Evolutionary conservation across 2,888 invertebrate species (phyloP), one percentile per base, ranked within the genome.

Genomic region (Augochlorella aurata): DNA sequence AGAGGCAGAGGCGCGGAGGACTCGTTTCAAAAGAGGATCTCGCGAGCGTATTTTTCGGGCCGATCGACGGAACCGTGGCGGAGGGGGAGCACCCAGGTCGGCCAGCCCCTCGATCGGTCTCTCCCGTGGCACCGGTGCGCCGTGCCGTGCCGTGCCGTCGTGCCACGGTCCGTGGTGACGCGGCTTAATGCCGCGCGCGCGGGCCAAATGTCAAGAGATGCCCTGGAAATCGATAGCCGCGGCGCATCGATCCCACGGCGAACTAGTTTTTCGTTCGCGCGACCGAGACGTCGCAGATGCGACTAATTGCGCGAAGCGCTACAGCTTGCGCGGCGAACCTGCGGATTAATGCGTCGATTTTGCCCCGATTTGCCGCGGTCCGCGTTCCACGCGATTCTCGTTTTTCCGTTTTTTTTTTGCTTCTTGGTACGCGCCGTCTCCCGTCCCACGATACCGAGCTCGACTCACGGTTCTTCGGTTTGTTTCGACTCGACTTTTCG

Each of bases 181-280:
- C 73, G 74, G 24, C 54, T 79, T 72, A 76, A 79, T 67, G 73
- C 50, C 70, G n/a, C 65, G 65, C 63, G 63, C 63, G 68, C 74
- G 79, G 67, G 70, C 78, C 74, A 71, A 77, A 80, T 73, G 70
- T 72, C 72, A 67, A 74, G 76, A 75, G 44, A 61, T 52, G 52
- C 61, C 77, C 77, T 70, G 79, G 67, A 67, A 72, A 83, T 84
- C 83, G 83, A 84, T 84, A 84, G 47, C 71, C 63, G 73, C 18
- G 75, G 49, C 58, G 61, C 73, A 84, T 84, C 83, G 84, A 84
- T 84, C 84, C 71, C 58, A 65, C 74, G 75, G 67, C 79, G 79
- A 77, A 77, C 83, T 77, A 79, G 79, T 83, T 83, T 77, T 83
- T 76, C 71, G 66, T 70, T 54, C 63, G 58, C 74, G 74, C 74